Evolutionary conservation across 2,113 vertebrate genomes (phyloP).

Genomic region (Procavia capensis): DNA sequence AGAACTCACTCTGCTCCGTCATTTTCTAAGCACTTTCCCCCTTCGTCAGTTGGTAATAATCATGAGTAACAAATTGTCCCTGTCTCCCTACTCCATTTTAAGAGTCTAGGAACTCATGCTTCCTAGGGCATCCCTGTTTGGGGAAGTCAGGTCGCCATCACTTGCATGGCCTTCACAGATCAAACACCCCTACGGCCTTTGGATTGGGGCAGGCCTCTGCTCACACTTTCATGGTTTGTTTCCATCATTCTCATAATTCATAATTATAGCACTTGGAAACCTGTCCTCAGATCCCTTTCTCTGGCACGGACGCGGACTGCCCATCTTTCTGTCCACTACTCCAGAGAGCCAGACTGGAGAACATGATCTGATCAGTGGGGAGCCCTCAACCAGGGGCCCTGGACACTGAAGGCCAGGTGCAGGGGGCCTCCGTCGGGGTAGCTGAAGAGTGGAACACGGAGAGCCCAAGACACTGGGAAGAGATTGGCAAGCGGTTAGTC

Average conservation of each 20-base stretch:
- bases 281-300: neutral
- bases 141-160: neutral
- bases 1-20: neutral
- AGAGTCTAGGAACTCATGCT: neutral
- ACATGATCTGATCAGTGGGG: neutral
- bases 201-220: neutral
- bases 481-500: neutral
- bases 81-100: neutral
- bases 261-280: neutral
- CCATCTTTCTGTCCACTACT: neutral
- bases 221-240: neutral
- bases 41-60: neutral
- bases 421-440: no score
- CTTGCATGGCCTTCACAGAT: neutral
- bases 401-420: neutral
- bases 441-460: neutral
- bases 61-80: neutral
- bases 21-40: neutral
- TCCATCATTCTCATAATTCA: neutral
- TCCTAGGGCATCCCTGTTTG: neutral
- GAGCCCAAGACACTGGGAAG: neutral
- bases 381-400: neutral
- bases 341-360: neutral
- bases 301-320: neutral
- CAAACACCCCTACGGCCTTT: neutral